Base-by-base conservation (phyloP, 2,797 vertebrate species). In the Sebastes trivittatus region DNA sequence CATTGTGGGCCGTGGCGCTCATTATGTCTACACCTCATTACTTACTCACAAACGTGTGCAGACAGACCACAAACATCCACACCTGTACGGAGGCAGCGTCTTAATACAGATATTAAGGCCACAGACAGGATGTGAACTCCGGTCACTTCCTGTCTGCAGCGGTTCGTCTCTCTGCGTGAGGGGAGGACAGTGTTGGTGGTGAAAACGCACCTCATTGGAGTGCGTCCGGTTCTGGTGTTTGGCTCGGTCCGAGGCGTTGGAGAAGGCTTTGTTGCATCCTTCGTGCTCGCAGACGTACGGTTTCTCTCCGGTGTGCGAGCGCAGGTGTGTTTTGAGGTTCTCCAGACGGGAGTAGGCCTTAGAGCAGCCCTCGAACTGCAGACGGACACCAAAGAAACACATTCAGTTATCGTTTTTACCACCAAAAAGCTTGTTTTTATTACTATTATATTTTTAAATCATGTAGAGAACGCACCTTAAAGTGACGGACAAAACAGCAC, bases 211-310 rank as follows among this genome's bases (percentile, higher is more conserved):
- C 94, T 95, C 98, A 67, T 98, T 99, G 86, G 98, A 99, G 95
- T 99, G 98, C 2, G 98, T 99, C 80, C 98, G 96, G 95, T 99
- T 99, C 95, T 99, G 98, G 95, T 99, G 98, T 84, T 99, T 99
- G 92, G 98, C 98, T 22, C 98, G 96, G 91, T 99, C 98, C 0
- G 98, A 99, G 2, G 98, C 98, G 0, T 99, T 99, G 69, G 98
- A 99, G 94, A 99, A 99, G 46, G 98, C 98, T 87, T 99, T 99
- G 96, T 98, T 98, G 94, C 98, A 99, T 56, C 97, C 98, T 81
- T 99, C 98, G 0, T 99, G 98, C 88, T 99, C 98, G 10, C 98
- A 99, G 84, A 99, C 97, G 23, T 99, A 99, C 0, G 98, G 98
- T 87, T 99, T 99, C 95, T 99, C 98, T 68, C 98, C 98, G 52